Evolutionary conservation across 2,888 invertebrate species (phyloP), one percentile per base, ranked within the genome.

Genomic region (Gymnosoma rotundatum): DNA sequence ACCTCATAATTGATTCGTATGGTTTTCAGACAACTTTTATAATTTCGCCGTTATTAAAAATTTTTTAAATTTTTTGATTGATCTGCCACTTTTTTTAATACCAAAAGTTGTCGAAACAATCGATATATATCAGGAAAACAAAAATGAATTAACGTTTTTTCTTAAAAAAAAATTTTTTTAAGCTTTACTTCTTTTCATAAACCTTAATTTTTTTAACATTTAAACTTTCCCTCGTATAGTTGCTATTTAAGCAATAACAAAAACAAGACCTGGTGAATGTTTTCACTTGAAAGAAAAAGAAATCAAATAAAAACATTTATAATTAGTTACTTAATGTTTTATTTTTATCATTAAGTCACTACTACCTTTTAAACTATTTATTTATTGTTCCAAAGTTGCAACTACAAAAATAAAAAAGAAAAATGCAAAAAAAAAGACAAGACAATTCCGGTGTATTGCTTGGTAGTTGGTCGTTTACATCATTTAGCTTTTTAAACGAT

Each of bases 401-500:
- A 56, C 64, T 18, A 36, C 50, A 16, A 6, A 48, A 48, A 14
- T 4, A 14, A 45, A 48, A 48, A 14, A n/a, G n/a, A 48, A 7
- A 12, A 42, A 60, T 52, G 25, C 21, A 32, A 42, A 38, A 50
- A n/a, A 42, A 54, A 8, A 58, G 54, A 32, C 63, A 56, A 66
- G 18, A 20, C 25, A 32, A 56, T 48, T 56, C 32, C 18, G 36
- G 20, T 54, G 12, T 38, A 1, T 0, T 69, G 16, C 32, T 56
- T 45, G 50, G 0, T n/a, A 14, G 18, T 45, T 72, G 21, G 18
- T 45, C 10, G 25, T 45, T 73, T 63, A 84, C 84, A 78, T 81
- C 54, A 78, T 81, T 81, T 81, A 20, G 74, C 81, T 81, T 78
- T 84, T 74, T 78, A 81, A 70, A 64, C 81, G 54, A 84, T 84